Conservation (phyloP, 2,888 invertebrate genomes). For the Oxystoma pomonae region DNA sequence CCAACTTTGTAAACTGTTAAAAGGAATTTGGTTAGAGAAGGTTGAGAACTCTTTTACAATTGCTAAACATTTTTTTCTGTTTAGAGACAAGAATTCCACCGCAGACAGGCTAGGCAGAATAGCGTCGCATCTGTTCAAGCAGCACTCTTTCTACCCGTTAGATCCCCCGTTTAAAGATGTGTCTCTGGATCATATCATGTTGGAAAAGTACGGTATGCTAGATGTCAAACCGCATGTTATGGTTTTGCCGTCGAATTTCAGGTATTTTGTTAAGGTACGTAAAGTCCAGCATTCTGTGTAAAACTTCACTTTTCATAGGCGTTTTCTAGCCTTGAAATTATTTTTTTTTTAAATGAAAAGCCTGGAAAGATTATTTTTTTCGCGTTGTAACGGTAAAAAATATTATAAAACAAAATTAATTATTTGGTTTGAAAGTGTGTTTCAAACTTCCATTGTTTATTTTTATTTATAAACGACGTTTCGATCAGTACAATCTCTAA, state of each 20-base stretch:
- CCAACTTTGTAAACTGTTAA: too few relatives aligned
- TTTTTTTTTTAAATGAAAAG: too few relatives aligned
- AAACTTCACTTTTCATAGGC: slow-evolving; percentile 28
- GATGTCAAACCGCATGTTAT: slow-evolving; percentile 75
- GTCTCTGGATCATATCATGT: slow-evolving; percentile 66
- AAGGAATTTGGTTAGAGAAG: too few relatives aligned
- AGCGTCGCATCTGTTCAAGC: slow-evolving; percentile 68
- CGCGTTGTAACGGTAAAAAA: too few relatives aligned
- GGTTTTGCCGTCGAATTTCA: slow-evolving; percentile 79
- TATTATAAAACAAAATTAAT: too few relatives aligned
- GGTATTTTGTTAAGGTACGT: slow-evolving; percentile 72
- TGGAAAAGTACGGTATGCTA: slow-evolving; percentile 68
- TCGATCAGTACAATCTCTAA: too few relatives aligned
- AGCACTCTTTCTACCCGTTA: slow-evolving; percentile 78
- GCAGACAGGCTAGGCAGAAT: slow-evolving; percentile 71
- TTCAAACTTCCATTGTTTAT: too few relatives aligned
- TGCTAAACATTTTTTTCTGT: slow-evolving; percentile 4
- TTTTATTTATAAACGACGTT: too few relatives aligned
- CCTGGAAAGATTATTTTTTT: too few relatives aligned
- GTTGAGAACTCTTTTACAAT: not conserved
- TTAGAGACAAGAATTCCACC: slow-evolving; percentile 2
- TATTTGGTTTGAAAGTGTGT: too few relatives aligned
- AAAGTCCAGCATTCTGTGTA: too few relatives aligned
- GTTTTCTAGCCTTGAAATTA: too few relatives aligned
- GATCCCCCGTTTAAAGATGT: slow-evolving; percentile 67